These are phyloP conservation scores for Anguilla obscura DNA, from an alignment of 2,797 vertebrate genomes.

Conservation along the genomic window DNA sequence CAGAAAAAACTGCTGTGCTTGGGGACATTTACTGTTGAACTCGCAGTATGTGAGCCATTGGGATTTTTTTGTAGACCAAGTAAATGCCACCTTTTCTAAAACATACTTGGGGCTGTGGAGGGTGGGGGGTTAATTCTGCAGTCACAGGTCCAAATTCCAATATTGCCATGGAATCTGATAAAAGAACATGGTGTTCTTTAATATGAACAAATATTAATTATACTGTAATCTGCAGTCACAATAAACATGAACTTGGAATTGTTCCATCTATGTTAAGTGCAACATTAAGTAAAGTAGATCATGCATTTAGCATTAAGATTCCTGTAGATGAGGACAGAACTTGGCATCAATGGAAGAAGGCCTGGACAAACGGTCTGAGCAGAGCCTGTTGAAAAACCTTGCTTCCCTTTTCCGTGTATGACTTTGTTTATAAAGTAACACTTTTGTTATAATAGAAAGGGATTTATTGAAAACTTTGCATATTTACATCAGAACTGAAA, in stretches of 20 bases:
- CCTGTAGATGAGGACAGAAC: background rate
- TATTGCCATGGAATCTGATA: background rate
- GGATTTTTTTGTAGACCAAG: background rate
- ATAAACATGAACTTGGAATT: too few species aligned
- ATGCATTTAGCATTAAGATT: too few species aligned
- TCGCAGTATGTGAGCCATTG: background rate
- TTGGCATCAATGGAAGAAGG: background rate
- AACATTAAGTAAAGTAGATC: too few species aligned
- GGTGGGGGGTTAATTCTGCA: background rate
- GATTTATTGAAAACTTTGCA: constrained; percentile 71
- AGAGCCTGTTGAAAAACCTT: background rate
- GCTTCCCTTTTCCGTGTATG: background rate
- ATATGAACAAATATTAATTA: background rate
- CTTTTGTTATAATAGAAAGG: constrained; percentile 42
- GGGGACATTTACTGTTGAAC: background rate
- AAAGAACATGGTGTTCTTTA: background rate
- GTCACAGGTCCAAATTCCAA: background rate
- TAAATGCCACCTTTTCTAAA: background rate
- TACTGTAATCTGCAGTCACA: too few species aligned
- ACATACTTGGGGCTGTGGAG: background rate
- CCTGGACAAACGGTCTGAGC: background rate
- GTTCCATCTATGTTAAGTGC: background rate
- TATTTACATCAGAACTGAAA: constrained; percentile 70
- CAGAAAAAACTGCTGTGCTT: background rate
- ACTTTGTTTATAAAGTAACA: constrained; percentile 20